Conservation (phyloP, 1,140 invertebrate species). For the Lysiphlebus fabarum region DNA sequence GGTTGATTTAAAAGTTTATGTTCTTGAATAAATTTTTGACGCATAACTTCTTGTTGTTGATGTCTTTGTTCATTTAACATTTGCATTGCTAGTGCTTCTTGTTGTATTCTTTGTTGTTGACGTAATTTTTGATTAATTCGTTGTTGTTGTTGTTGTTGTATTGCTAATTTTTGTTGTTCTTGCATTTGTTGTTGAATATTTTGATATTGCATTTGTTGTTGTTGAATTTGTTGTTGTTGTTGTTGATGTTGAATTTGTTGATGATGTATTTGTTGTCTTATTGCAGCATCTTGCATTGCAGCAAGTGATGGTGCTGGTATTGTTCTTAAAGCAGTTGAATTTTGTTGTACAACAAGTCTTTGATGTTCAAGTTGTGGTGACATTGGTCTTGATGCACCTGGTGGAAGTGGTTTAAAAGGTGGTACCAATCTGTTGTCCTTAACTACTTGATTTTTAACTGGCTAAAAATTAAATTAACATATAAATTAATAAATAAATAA, state of each 20-base stretch:
- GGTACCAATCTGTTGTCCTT: constrained; percentile 53
- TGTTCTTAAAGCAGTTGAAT: constrained; percentile 40
- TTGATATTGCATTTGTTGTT: constrained; percentile 37
- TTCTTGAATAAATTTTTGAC: constrained; percentile 32
- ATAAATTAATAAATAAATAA: no score
- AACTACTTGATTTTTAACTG: constrained; percentile 1
- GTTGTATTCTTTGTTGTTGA: constrained; percentile 49
- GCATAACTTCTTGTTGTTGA: constrained; percentile 24
- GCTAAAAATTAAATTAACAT: constrained; percentile 26
- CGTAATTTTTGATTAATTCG: constrained; percentile 48
- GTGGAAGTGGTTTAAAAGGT: constrained; percentile 72
- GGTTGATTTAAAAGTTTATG: constrained; percentile 37
- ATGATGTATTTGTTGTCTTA: constrained; percentile 39
- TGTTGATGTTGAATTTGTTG: constrained; percentile 43
- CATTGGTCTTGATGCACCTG: constrained; percentile 56
- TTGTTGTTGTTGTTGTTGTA: constrained; percentile 34
- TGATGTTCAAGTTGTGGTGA: constrained; percentile 54
- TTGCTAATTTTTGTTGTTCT: constrained; percentile 38
- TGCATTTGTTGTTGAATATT: constrained; percentile 43
- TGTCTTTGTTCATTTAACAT: constrained; percentile 40
- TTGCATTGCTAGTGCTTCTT: constrained; percentile 33
- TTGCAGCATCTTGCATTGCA: constrained; percentile 42
- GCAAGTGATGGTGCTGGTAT: constrained; percentile 39
- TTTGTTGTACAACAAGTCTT: constrained; percentile 44
- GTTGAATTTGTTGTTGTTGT: constrained; percentile 35